Base-by-base conservation (phyloP, 1,140 invertebrate genomes). In the Solen grandis region DNA sequence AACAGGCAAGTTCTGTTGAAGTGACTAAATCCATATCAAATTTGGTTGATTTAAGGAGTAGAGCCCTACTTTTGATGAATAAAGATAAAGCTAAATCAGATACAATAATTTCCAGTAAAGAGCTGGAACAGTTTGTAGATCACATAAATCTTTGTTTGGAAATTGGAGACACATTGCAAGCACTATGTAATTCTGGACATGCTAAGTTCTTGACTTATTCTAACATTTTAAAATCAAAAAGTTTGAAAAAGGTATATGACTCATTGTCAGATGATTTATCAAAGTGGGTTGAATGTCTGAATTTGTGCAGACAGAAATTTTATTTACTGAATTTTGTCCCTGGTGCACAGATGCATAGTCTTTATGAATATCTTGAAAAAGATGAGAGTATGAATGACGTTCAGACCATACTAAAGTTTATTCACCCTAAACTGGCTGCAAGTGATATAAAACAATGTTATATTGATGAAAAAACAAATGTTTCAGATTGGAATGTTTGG, bases 21-120 rank as follows among this genome's bases (percentile, higher is more conserved):
- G 46, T 27, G 5, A 31, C 29, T 2, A 73, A 82, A 22, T 33
- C 41, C 14, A 36, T 38, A 25, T 33, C 74, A 1, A 73, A 73
- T 69, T 59, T 88, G 10, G 70, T 63, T 79, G 87, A 88, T 75
- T 68, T 88, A 13, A 69, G 81, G 54, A 88, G 85, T 57, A 68
- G 87, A 59, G 85, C 85, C 27, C 50, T 88, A 1, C 62, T 88
- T 0, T 36, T 88, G 1, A 69, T 84, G 60, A 88, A 83, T 41
- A 75, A 81, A 25, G 85, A 83, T 0, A 63, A 75, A 83, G 54
- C 83, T 57, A 0, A 4, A n/a, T 31, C 22, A 4, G 63, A 38
- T 27, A 33, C 2, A 22, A 1, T 27, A 29, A 19, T 29, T 8
- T 22, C 38, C 0, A 62, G 63, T 50, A 77, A 73, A 27, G 65